These are phyloP conservation scores for Heliconius hortense DNA, from an alignment of 2,888 invertebrate genomes.

Conservation along the genomic window DNA sequence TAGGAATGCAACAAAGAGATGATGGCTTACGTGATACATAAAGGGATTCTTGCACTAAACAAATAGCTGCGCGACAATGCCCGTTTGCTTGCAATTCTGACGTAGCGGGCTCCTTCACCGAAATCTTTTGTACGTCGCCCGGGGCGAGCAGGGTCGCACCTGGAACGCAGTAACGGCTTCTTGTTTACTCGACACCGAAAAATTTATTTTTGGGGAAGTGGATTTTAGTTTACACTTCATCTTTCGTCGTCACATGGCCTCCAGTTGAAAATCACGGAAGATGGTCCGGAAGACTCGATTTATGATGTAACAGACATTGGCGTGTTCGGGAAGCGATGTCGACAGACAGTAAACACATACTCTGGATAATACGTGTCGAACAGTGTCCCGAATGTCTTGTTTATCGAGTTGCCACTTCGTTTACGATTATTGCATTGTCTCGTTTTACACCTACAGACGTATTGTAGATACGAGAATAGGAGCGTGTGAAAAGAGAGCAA, in stretches of 20 bases:
- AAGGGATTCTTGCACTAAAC: constrained; percentile 69
- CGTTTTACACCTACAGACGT: constrained; percentile 51
- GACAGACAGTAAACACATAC: constrained; percentile 80
- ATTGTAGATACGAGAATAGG: constrained; percentile 54
- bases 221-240: constrained; percentile 76
- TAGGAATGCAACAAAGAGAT: constrained; percentile 58
- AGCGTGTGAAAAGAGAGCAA: constrained; percentile 68
- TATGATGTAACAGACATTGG: constrained; percentile 72
- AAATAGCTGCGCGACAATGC: constrained; percentile 67
- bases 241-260: constrained; percentile 75
- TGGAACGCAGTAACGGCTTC: constrained; percentile 55
- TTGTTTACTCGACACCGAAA: constrained; percentile 75
- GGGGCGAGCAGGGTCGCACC: constrained; percentile 67
- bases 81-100: constrained; percentile 58
- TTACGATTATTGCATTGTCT: constrained; percentile 61
- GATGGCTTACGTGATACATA: constrained; percentile 54
- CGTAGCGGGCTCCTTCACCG: constrained; percentile 68
- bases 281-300: constrained; percentile 76
- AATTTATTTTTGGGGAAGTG: constrained; percentile 68
- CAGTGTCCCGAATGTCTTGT: constrained; percentile 63
- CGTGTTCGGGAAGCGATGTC: constrained; percentile 68
- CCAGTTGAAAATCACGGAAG: constrained; percentile 76
- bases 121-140: constrained; percentile 76
- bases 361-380: constrained; percentile 67
- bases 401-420: constrained; percentile 51